A percentile compares a stretch with the other conserved stretches of the same genome.
These are phyloP conservation scores for Parnassius glacialis DNA, from an alignment of 2,888 invertebrate genomes.

Conservation along the genomic window DNA sequence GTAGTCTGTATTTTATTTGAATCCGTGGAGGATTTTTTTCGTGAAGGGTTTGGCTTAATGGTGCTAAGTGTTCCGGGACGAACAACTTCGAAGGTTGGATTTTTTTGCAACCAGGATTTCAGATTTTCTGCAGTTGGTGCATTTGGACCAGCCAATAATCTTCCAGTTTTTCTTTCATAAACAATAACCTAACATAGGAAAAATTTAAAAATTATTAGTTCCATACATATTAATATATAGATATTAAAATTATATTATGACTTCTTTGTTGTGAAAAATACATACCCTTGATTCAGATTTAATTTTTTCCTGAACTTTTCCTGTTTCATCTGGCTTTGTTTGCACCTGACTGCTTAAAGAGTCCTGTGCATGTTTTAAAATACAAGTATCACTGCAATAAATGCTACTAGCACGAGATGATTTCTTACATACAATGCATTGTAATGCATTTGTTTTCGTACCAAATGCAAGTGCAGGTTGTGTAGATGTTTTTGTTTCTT, in stretches of 20 bases:
- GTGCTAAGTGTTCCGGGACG: conserved; percentile 82
- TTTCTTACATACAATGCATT: conserved; percentile 89
- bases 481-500: conserved; percentile 31
- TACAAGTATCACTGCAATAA: conserved; percentile 94
- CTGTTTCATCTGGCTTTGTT: conserved; percentile 48
- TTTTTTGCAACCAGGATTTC: conserved; percentile 90
- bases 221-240: not conserved
- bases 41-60: conserved; percentile 57
- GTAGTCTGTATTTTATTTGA: conserved; percentile 70
- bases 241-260: no score
- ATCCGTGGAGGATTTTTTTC: conserved; percentile 52
- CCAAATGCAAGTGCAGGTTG: conserved; percentile 33
- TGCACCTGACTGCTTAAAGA: conserved; percentile 63
- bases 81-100: conserved; percentile 93
- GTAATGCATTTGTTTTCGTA: conserved; percentile 49
- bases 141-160: conserved; percentile 86
- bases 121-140: conserved; percentile 91
- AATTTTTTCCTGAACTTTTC: conserved; percentile 53
- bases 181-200: conserved; percentile 83
- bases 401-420: conserved; percentile 89
- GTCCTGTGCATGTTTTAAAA: conserved; percentile 90
- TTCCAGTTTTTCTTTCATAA: conserved; percentile 90
- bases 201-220: conserved; percentile 2
- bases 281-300: conserved; percentile 67
- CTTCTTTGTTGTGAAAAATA: conserved; percentile 3